phyloP scores from a whole-genome alignment of 1,140 invertebrate species.

The Eurosta solidaginis region DNA sequence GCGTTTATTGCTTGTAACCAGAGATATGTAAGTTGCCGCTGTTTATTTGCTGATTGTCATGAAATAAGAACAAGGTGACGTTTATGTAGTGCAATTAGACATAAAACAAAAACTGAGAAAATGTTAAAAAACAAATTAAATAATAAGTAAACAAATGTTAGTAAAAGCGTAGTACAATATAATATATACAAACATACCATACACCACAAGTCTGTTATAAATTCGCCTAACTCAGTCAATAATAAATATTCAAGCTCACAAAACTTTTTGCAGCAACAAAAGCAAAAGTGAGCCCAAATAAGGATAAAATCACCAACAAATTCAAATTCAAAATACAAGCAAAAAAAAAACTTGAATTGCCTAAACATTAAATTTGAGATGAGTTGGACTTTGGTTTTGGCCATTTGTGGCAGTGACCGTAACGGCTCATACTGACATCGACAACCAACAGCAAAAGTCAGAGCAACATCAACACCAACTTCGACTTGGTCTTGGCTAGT shows the following conservation, averaged over 20 bases:
- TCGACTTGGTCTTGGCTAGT: constrained; percentile 2
- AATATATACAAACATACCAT: too few relatives aligned
- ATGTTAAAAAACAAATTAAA: background rate
- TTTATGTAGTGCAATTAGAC: background rate
- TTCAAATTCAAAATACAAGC: constrained; percentile 7
- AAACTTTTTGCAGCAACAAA: background rate
- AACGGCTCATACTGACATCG: background rate
- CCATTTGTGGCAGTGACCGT: constrained; percentile 20
- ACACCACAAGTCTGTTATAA: too few relatives aligned
- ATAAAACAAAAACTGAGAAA: background rate
- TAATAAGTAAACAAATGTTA: background rate
- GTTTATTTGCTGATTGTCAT: background rate
- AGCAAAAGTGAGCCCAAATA: background rate
- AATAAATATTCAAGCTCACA: background rate
- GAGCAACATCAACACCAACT: background rate
- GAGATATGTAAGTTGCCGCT: background rate
- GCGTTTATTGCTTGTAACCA: too few relatives aligned
- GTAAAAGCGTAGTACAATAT: too few relatives aligned
- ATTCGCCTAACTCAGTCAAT: background rate
- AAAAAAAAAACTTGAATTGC: background rate
- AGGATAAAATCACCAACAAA: background rate
- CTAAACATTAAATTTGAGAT: constrained; percentile 27
- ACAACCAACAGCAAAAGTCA: background rate
- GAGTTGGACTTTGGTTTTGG: constrained; percentile 18
- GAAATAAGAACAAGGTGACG: constrained; percentile 27